Evolutionary conservation across 2,888 invertebrate genomes (phyloP).

Genomic region (Ferdinandea cuprea): DNA sequence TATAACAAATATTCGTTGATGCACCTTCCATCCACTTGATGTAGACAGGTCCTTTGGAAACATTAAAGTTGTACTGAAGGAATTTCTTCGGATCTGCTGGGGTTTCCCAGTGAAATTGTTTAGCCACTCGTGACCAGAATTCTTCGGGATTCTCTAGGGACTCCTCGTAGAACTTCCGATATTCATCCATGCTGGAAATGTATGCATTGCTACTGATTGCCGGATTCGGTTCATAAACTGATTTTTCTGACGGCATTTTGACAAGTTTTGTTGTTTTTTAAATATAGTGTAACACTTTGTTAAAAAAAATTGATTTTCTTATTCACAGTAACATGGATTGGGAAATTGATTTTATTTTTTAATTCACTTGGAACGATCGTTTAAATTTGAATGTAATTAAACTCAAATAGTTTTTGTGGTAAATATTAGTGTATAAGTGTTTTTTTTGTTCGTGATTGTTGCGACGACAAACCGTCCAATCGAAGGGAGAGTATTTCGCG

Average conservation of each 20-base stretch:
- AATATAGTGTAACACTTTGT: slow-evolving; percentile 35
- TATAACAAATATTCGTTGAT: slow-evolving; percentile 97
- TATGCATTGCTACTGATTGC: slow-evolving; percentile 85
- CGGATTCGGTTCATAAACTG: slow-evolving; percentile 85
- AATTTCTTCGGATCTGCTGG: slow-evolving; percentile 90
- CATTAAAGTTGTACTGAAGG: slow-evolving; percentile 95
- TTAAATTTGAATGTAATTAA: neutral
- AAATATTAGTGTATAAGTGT: neutral
- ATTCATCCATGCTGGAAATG: slow-evolving; percentile 89
- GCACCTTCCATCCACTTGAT: slow-evolving; percentile 98
- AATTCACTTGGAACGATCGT: slow-evolving; percentile 33
- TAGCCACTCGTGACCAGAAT: slow-evolving; percentile 97
- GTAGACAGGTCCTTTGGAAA: slow-evolving; percentile 93
- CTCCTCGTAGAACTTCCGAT: slow-evolving; percentile 91
- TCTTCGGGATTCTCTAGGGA: slow-evolving; percentile 94
- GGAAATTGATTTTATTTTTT: slow-evolving; percentile 1
- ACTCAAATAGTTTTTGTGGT: slow-evolving; percentile 11
- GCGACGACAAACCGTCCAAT: slow-evolving; percentile 54
- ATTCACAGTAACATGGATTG: slow-evolving; percentile 56
- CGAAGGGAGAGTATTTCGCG: slow-evolving; percentile 64
- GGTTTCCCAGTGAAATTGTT: slow-evolving; percentile 96
- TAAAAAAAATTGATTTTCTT: slow-evolving; percentile 1
- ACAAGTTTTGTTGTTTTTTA: slow-evolving; percentile 2
- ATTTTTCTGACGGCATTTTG: slow-evolving; percentile 85
- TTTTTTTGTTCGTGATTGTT: slow-evolving; percentile 21